Conservation (phyloP, 2,113 vertebrate genomes). For the Serilophus lunatus region DNA sequence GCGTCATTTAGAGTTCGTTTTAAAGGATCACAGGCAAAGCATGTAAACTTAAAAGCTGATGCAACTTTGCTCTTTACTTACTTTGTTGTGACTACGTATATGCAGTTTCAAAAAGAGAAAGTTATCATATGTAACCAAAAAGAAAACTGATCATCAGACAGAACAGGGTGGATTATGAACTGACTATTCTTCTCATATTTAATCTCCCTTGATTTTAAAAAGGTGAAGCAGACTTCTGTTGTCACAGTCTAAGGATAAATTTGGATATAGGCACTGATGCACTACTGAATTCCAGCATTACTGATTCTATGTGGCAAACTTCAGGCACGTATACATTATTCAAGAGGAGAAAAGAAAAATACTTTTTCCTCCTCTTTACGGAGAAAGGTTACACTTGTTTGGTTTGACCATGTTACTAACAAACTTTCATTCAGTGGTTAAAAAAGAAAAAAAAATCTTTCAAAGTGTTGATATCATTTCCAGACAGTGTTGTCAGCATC, state of each 20-base stretch:
- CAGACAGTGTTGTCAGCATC: conserved; percentile 83
- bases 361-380: not conserved
- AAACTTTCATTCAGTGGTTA: conserved; percentile 76
- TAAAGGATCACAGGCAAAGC: conserved; percentile 22
- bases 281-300: not conserved
- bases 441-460: conserved; percentile 55
- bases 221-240: conserved; percentile 5
- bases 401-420: conserved; percentile 69
- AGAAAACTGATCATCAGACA: not conserved
- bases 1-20: not conserved
- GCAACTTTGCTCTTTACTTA: conserved; percentile 48
- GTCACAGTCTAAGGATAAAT: not conserved
- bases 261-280: not conserved
- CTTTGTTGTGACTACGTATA: conserved; percentile 13
- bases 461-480: conserved; percentile 81
- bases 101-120: conserved; percentile 4
- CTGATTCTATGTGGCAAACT: not conserved
- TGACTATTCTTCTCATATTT: not conserved
- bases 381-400: conserved; percentile 37
- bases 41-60: conserved; percentile 57
- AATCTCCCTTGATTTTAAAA: conserved; percentile 24
- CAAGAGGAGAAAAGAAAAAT: conserved; percentile 2
- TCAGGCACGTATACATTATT: conserved; percentile 16
- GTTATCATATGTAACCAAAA: not conserved
- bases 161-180: not conserved